phyloP scores from a whole-genome alignment of 2,888 invertebrate species.

The Eilema griseolum region DNA sequence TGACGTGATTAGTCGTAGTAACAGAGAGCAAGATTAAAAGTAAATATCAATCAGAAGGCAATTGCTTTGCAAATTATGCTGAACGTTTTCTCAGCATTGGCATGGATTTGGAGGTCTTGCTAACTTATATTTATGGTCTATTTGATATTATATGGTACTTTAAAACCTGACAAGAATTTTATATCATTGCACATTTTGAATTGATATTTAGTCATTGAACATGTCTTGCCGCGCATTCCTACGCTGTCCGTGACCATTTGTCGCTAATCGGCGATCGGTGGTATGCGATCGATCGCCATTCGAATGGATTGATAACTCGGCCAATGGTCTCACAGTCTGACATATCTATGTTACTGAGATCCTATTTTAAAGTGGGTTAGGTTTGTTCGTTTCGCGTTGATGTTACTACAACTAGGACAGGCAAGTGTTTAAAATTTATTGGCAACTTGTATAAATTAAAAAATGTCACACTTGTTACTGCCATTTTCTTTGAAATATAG shows the following conservation, averaged over 20 bases:
- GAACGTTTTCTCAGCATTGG: too few species aligned
- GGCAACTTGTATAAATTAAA: constrained; percentile 2
- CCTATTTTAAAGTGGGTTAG: constrained; percentile 15
- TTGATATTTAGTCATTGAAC: not conserved
- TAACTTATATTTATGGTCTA: too few species aligned
- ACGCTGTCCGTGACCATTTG: constrained; percentile 34
- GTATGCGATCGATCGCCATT: constrained; percentile 22
- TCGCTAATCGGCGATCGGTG: constrained; percentile 33
- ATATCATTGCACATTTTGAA: not conserved
- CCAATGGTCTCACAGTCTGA: constrained; percentile 23
- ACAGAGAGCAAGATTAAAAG: too few species aligned
- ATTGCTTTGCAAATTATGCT: too few species aligned
- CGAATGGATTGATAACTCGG: constrained; percentile 44
- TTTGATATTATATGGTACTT: too few species aligned
- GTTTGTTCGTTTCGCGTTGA: constrained; percentile 4
- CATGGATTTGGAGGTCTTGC: too few species aligned
- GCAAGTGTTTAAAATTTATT: not conserved
- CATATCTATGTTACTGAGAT: constrained; percentile 21
- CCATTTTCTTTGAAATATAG: constrained; percentile 1
- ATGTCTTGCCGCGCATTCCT: constrained; percentile 35
- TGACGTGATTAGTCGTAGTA: too few species aligned
- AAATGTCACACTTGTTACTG: constrained; percentile 12
- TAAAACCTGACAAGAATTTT: not conserved
- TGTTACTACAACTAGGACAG: not conserved
- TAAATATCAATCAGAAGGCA: too few species aligned